phyloP scores from a whole-genome alignment of 2,888 invertebrate species.

The Drosophila infuscata region DNA sequence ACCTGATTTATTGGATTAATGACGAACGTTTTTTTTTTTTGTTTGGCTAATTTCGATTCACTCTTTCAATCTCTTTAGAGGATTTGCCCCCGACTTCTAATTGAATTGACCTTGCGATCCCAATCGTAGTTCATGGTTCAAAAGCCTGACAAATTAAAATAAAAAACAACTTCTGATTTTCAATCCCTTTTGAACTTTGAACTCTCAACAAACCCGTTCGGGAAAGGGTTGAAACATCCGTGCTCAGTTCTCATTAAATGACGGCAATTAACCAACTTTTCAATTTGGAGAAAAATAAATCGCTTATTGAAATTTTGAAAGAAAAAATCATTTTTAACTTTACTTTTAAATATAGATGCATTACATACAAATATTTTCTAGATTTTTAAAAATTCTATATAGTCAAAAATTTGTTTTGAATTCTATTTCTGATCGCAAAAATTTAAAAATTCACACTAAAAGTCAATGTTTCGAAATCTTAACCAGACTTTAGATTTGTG shows the following conservation, averaged over 20 bases:
- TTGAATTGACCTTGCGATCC: conserved; percentile 34
- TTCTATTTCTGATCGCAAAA: neutral
- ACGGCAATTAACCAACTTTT: conserved; percentile 13
- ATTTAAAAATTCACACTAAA: neutral
- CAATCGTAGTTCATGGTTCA: conserved; percentile 11
- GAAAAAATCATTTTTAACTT: neutral
- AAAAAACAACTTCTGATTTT: neutral
- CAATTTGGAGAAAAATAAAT: neutral
- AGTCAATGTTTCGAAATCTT: neutral
- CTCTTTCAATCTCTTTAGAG: neutral
- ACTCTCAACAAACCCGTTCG: conserved; percentile 5
- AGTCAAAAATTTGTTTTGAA: neutral
- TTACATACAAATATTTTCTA: neutral
- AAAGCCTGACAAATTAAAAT: conserved; percentile 18
- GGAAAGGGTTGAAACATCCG: conserved; percentile 32
- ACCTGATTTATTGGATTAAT: conserved; percentile 36
- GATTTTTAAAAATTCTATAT: neutral
- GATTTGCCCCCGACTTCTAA: conserved; percentile 3
- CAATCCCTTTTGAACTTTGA: conserved; percentile 39
- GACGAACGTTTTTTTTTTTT: conserved; percentile 2
- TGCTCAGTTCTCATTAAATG: neutral
- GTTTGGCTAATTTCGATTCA: neutral
- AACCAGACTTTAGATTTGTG: neutral
- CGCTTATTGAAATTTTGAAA: neutral
- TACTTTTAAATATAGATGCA: neutral